phyloP scores from a whole-genome alignment of 2,113 vertebrate species.

The Ageneiosus marmoratus region DNA sequence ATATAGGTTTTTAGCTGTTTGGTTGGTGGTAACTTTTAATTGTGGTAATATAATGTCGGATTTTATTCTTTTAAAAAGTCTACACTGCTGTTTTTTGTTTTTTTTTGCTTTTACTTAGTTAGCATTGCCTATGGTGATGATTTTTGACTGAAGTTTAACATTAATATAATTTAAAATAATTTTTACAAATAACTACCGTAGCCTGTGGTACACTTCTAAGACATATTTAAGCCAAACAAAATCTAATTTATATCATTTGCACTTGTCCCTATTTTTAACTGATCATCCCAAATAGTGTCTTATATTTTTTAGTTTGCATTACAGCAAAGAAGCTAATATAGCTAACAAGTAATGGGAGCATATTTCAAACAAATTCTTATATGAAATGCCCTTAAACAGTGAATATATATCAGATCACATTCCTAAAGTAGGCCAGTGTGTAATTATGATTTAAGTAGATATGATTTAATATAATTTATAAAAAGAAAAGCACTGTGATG shows the following conservation, averaged over 20 bases:
- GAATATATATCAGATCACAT: neutral
- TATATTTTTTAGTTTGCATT: neutral
- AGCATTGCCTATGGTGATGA: neutral
- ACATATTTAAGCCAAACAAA: neutral
- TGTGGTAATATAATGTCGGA: constrained; percentile 14
- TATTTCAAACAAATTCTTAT: neutral
- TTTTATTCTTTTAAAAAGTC: constrained; percentile 18
- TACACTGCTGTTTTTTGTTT: constrained; percentile 17
- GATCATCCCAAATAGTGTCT: neutral
- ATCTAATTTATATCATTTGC: neutral
- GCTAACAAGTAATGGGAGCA: neutral
- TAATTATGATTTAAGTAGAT: neutral
- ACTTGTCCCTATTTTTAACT: neutral
- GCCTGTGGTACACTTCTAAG: too few relatives aligned
- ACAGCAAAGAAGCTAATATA: neutral
- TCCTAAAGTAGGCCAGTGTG: neutral
- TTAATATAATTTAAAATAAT: constrained; percentile 1
- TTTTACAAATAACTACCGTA: too few relatives aligned
- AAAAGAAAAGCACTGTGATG: constrained; percentile 19
- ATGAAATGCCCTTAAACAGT: neutral
- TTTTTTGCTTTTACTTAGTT: constrained; percentile 10
- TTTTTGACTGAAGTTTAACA: neutral
- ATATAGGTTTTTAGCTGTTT: constrained; percentile 2
- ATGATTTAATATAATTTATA: neutral
- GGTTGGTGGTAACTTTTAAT: constrained; percentile 29